These are phyloP conservation scores for Tauraco hartlaubi DNA, from an alignment of 2,797 vertebrate genomes.

Conservation along the genomic window DNA sequence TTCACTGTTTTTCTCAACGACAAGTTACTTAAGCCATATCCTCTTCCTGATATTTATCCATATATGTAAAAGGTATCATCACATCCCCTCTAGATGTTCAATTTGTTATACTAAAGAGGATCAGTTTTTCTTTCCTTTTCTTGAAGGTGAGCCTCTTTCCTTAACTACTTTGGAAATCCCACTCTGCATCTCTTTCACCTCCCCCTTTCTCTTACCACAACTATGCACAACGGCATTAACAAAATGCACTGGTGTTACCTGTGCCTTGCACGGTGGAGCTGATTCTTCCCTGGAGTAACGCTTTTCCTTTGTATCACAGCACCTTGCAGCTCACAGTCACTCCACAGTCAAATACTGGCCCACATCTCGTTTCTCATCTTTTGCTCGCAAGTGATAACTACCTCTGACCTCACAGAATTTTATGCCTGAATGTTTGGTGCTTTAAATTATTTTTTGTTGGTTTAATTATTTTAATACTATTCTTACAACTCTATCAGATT, in stretches of 20 bases:
- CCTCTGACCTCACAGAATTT: neutral
- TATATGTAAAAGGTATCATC: too few relatives aligned
- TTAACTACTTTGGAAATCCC: neutral
- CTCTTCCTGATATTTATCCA: neutral
- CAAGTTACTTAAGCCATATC: neutral
- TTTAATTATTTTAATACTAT: neutral
- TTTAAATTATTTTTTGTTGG: neutral
- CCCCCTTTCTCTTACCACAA: neutral
- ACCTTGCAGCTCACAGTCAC: neutral
- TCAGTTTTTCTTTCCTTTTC: neutral
- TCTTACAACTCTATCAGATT: neutral
- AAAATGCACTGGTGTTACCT: neutral
- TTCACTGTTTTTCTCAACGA: neutral
- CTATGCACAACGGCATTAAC: neutral
- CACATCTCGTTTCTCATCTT: neutral
- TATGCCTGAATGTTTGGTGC: neutral
- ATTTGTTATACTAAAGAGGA: neutral
- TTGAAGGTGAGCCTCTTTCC: neutral
- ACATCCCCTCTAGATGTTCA: neutral
- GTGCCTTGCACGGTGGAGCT: neutral
- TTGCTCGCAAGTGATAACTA: neutral
- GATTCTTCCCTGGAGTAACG: neutral
- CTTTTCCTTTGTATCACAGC: neutral
- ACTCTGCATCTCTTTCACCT: neutral
- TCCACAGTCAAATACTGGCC: neutral